Base-by-base conservation (phyloP, 2,888 invertebrate species). In the Drosophila vallismaia region DNA sequence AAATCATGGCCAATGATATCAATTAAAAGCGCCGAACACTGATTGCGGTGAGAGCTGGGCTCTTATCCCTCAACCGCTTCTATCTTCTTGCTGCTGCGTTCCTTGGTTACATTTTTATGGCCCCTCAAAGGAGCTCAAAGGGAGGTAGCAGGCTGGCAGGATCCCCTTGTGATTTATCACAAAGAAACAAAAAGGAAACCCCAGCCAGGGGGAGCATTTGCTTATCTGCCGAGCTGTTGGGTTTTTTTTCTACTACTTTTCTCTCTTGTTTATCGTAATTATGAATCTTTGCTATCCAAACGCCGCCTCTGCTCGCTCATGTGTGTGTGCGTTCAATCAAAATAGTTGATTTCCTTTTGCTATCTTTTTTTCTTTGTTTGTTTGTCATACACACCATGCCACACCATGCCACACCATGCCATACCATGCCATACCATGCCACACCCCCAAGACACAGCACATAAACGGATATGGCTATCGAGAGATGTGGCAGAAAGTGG, bases 1-100 rank as follows among this genome's bases (percentile, higher is more conserved):
- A 86, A 86, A 75, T 77, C 80, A 73, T 73, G 76, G 62, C 71
- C 73, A 76, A 71, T 81, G 77, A 79, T 77, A 80, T 81, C 86
- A 81, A 81, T 81, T 77, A 86, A 86, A 73, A 73, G 73, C 66
- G 60, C 54, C 36, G 73, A 66, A 38, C 60, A 59, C 73, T 83
- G 86, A 80, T 80, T 80, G 86, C 79, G 75, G 46, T 71, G 66
- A 71, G 52, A 59, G 68, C 58, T 59, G 0, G 26, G 60, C 60
- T 48, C 54, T 56, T 58, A 24, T 46, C 52, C 31, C 60, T 42
- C 59, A 33, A 19, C 40, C 33, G 7, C 51, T 7, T n/a, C 19
- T 26, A 10, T n/a, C 19, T 50, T 26, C 2, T 1, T 14, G 29
- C 48, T 48, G 8, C 10, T 40, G 12, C 40, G 7, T 51, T 52